Conservation (phyloP, 1,140 invertebrate species). For the Helicoverpa armigera region DNA sequence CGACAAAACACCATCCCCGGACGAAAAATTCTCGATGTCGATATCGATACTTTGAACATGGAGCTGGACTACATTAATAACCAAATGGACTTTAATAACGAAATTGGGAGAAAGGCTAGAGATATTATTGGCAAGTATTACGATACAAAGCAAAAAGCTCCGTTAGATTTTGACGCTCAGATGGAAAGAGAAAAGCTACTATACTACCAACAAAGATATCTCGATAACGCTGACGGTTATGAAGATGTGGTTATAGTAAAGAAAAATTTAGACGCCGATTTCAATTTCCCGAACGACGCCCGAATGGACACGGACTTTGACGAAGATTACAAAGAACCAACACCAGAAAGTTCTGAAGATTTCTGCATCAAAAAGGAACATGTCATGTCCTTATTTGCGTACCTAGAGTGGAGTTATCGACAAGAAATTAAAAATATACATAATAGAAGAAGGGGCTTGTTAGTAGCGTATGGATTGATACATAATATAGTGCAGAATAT, state of each 20-base stretch:
- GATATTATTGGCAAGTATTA: constrained; percentile 81
- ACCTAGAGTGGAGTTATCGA: constrained; percentile 91
- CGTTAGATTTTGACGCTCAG: constrained; percentile 82
- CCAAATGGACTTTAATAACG: constrained; percentile 81
- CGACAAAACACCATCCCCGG: constrained; percentile 55
- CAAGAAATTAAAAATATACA: constrained; percentile 89
- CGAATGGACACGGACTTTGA: constrained; percentile 80
- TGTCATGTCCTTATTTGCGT: constrained; percentile 91
- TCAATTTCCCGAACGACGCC: constrained; percentile 85
- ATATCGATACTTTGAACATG: constrained; percentile 80
- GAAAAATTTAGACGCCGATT: constrained; percentile 85
- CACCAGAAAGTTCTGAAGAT: constrained; percentile 77
- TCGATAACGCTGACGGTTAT: constrained; percentile 82
- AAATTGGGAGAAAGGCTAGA: constrained; percentile 78
- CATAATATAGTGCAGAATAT: constrained; percentile 93
- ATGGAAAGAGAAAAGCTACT: constrained; percentile 85
- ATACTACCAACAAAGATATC: constrained; percentile 84
- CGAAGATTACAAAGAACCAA: constrained; percentile 83
- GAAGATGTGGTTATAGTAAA: constrained; percentile 85
- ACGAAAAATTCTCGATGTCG: constrained; percentile 72
- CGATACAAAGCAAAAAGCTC: constrained; percentile 69
- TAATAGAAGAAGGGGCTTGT: constrained; percentile 89
- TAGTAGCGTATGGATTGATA: constrained; percentile 92
- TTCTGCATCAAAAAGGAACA: constrained; percentile 90
- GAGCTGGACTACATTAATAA: constrained; percentile 83